These are phyloP conservation scores for Rhea americana DNA, from an alignment of 2,113 vertebrate genomes.

Conservation along the genomic window DNA sequence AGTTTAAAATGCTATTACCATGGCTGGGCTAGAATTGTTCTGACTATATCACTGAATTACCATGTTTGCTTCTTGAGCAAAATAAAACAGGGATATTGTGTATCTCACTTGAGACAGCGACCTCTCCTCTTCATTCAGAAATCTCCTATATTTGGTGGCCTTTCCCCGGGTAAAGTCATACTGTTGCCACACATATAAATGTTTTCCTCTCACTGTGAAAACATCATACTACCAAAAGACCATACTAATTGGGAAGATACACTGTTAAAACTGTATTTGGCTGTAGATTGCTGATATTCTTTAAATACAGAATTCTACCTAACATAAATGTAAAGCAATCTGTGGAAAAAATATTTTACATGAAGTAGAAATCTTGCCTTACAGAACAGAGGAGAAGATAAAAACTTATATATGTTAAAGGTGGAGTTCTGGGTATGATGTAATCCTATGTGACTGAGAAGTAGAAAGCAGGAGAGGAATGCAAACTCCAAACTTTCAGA, in stretches of 20 bases:
- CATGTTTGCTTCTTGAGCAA: neutral
- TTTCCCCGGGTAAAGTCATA: neutral
- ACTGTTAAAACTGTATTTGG: neutral
- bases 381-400: neutral
- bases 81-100: neutral
- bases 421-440: neutral
- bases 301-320: neutral
- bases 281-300: neutral
- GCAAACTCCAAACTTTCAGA: neutral
- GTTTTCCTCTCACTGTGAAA: neutral
- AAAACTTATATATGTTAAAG: neutral
- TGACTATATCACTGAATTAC: neutral
- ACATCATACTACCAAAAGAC: neutral
- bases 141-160: neutral
- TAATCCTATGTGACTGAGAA: neutral
- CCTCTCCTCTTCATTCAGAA: neutral
- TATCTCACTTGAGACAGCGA: neutral
- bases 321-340: neutral
- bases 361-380: neutral
- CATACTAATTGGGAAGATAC: neutral
- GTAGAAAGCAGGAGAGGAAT: fast-evolving
- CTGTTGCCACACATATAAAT: neutral
- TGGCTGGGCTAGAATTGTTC: neutral
- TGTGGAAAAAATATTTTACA: neutral
- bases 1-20: neutral